Percentiles rank a stretch among this genome's conserved stretches.
Evolutionary conservation across 2,113 vertebrate genomes (phyloP).

Genomic region (Phycodurus eques): DNA sequence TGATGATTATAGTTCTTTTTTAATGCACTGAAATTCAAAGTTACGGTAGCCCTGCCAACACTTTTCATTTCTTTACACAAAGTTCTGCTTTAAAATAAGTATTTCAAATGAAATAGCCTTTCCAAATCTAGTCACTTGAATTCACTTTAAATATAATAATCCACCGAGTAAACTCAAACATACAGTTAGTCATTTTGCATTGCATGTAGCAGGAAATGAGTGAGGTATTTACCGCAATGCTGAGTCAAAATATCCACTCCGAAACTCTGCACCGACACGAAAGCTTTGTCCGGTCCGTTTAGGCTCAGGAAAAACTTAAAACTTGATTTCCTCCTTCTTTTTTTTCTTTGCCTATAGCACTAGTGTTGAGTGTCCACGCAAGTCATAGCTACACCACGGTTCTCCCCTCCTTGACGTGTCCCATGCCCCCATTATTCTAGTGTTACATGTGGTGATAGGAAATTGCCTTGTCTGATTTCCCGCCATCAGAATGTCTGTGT

Average conservation of each 20-base stretch:
- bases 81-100: not conserved
- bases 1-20: too few relatives aligned
- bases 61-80: not conserved
- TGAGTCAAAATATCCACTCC: conserved; percentile 26
- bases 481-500: conserved; percentile 66
- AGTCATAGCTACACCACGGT: not conserved
- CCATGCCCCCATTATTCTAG: conserved; percentile 59
- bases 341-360: conserved; percentile 1
- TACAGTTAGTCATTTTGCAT: conserved; percentile 13
- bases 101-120: not conserved
- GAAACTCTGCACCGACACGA: conserved; percentile 1
- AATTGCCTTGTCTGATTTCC: conserved; percentile 81
- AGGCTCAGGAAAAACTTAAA: conserved; percentile 6
- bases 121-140: not conserved
- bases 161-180: conserved; percentile 3
- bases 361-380: conserved; percentile 16
- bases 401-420: conserved; percentile 2
- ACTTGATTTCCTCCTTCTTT: conserved; percentile 27
- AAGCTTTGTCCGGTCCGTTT: conserved; percentile 18
- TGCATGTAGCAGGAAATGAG: conserved; percentile 26
- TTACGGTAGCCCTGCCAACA: too few relatives aligned
- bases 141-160: conserved; percentile 13
- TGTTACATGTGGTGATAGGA: conserved; percentile 80
- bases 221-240: conserved; percentile 4
- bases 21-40: too few relatives aligned